A percentile compares a stretch with the other conserved stretches of the same genome.
Evolutionary conservation across 2,888 invertebrate species (phyloP).

Genomic region (Ennomos fuscantarius): DNA sequence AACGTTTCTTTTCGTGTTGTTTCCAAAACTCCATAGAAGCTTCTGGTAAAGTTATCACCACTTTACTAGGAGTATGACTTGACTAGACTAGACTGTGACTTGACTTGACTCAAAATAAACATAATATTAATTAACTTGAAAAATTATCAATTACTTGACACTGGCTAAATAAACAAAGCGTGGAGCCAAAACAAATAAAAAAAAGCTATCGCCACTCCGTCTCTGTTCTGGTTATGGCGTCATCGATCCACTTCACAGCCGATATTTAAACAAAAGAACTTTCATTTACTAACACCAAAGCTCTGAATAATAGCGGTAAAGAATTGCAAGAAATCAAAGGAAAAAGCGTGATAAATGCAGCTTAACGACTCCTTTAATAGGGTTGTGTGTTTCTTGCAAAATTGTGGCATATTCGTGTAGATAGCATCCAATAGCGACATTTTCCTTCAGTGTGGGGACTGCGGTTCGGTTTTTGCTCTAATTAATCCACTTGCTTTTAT

Average conservation of each 20-base stretch:
- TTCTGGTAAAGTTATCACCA: no score
- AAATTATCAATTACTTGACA: no score
- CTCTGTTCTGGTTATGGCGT: background rate
- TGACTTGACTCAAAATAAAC: no score
- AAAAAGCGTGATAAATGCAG: conserved; percentile 62
- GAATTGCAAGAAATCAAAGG: conserved; percentile 50
- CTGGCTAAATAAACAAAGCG: no score
- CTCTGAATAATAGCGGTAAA: conserved; percentile 48
- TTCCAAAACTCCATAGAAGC: no score
- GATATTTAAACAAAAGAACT: conserved; percentile 24
- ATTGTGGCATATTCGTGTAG: conserved; percentile 57
- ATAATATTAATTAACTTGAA: no score
- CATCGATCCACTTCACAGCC: conserved; percentile 10
- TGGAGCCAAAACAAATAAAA: no score
- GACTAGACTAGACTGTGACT: no score
- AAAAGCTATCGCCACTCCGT: no score
- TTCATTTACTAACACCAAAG: conserved; percentile 43
- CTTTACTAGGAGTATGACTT: no score
- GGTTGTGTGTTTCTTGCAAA: conserved; percentile 63
- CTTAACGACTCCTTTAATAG: conserved; percentile 64
- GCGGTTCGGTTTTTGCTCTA: conserved; percentile 45
- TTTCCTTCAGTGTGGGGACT: conserved; percentile 52
- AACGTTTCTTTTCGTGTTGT: no score
- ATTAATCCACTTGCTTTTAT: conserved; percentile 48
- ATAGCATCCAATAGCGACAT: conserved; percentile 47